Percentiles rank a stretch among this genome's conserved stretches.
These are phyloP conservation scores for Trichomalopsis sarcophagae DNA, from an alignment of 1,140 invertebrate species.

Conservation along the genomic window DNA sequence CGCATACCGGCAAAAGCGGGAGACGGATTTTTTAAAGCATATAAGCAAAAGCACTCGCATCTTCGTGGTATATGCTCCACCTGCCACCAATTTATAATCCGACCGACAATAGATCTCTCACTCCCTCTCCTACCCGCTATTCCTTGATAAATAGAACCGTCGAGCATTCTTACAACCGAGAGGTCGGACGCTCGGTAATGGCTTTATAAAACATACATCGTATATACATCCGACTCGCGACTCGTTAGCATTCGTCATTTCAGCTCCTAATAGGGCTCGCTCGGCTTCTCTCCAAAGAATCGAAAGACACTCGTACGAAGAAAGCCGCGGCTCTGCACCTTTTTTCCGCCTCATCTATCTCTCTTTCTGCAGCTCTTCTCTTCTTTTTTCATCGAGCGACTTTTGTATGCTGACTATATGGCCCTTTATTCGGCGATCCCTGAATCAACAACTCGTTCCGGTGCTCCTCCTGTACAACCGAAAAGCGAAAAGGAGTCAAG, in stretches of 20 bases:
- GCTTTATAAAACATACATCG: constrained; percentile 67
- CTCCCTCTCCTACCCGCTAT: constrained; percentile 55
- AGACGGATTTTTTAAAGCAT: too few relatives aligned
- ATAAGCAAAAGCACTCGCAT: too few relatives aligned
- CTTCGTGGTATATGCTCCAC: neutral
- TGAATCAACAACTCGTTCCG: constrained; percentile 12
- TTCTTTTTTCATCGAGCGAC: constrained; percentile 11
- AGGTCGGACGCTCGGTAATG: constrained; percentile 61
- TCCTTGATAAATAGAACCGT: constrained; percentile 65
- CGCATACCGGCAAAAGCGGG: too few relatives aligned
- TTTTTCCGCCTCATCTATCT: constrained; percentile 6
- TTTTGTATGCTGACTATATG: neutral
- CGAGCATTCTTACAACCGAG: neutral
- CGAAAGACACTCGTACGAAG: neutral
- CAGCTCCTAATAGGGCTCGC: constrained; percentile 48
- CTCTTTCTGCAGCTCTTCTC: neutral
- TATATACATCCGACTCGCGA: constrained; percentile 33
- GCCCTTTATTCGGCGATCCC: constrained; percentile 17
- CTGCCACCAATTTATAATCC: neutral
- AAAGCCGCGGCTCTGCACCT: neutral
- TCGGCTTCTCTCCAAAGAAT: neutral
- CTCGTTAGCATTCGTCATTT: constrained; percentile 67
- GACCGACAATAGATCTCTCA: neutral
- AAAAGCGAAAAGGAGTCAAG: constrained; percentile 23
- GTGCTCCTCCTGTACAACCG: neutral